Conservation (phyloP, 2,113 vertebrate species). For the Aix galericulata region DNA sequence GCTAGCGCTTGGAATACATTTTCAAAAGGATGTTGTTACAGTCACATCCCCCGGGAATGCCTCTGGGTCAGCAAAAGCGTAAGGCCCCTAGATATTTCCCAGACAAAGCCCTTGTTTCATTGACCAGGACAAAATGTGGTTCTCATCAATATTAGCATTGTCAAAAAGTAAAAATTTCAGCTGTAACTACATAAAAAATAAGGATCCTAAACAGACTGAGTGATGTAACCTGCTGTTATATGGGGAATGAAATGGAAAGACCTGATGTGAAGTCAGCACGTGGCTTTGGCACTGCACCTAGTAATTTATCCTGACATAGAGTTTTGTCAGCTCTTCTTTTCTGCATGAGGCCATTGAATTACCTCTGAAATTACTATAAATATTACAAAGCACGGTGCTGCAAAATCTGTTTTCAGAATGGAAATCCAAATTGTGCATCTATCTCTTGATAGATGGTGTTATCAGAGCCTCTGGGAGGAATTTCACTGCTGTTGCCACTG, state of each 20-base stretch:
- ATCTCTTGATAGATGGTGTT: background rate
- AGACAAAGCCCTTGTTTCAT: background rate
- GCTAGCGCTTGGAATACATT: background rate
- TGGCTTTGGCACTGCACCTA: background rate
- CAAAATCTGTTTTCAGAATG: background rate
- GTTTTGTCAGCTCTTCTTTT: background rate
- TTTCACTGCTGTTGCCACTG: background rate
- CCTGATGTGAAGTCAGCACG: background rate
- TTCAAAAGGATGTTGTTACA: background rate
- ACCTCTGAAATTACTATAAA: background rate
- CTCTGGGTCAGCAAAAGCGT: background rate
- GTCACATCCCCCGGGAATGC: background rate
- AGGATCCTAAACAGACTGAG: background rate
- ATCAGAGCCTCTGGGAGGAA: background rate
- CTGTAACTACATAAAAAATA: background rate
- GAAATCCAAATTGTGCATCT: background rate
- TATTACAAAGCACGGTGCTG: background rate
- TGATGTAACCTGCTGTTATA: background rate
- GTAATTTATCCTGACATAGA: background rate
- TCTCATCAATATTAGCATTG: background rate
- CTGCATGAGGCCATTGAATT: background rate
- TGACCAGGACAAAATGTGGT: background rate
- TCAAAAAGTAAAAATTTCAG: background rate
- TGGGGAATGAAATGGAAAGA: background rate
- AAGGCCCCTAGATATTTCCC: background rate